These are phyloP conservation scores for Sipha maydis DNA, from an alignment of 2,888 invertebrate species.

Conservation along the genomic window DNA sequence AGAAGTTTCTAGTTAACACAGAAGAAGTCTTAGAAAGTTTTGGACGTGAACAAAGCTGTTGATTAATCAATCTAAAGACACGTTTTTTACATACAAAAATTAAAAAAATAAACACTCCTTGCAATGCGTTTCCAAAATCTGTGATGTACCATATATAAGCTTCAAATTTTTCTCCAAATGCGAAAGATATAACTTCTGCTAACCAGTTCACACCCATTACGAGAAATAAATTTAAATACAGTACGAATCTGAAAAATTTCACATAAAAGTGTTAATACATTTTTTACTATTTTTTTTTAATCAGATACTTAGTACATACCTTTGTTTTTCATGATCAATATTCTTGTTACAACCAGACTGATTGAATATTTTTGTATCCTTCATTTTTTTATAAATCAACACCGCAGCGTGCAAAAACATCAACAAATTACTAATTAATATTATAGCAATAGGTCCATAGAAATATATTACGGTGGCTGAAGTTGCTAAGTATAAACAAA, in stretches of 20 bases:
- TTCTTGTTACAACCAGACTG: slow-evolving; percentile 67
- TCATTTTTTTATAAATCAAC: slow-evolving; percentile 75
- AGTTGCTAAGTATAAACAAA: neutral
- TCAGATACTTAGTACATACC: too few species aligned
- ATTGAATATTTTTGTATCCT: slow-evolving; percentile 76
- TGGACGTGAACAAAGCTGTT: slow-evolving; percentile 54
- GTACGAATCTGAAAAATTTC: slow-evolving; percentile 51
- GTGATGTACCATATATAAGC: slow-evolving; percentile 65
- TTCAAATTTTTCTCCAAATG: slow-evolving; percentile 21
- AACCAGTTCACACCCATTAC: slow-evolving; percentile 62
- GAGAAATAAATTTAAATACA: slow-evolving; percentile 61
- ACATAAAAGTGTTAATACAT: neutral
- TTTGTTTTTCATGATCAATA: too few species aligned
- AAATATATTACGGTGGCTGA: slow-evolving; percentile 71
- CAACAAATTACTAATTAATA: slow-evolving; percentile 75
- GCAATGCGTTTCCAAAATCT: slow-evolving; percentile 49
- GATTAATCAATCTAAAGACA: slow-evolving; percentile 68
- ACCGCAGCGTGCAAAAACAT: slow-evolving; percentile 77
- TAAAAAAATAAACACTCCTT: slow-evolving; percentile 55
- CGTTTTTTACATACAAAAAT: slow-evolving; percentile 56
- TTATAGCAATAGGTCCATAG: slow-evolving; percentile 75
- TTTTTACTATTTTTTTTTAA: too few species aligned
- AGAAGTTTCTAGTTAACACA: too few species aligned
- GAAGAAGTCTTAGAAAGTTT: neutral
- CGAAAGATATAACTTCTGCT: slow-evolving; percentile 43